Evolutionary conservation across 1,140 invertebrate genomes (phyloP).

Genomic region (Dufourea novaeangliae): DNA sequence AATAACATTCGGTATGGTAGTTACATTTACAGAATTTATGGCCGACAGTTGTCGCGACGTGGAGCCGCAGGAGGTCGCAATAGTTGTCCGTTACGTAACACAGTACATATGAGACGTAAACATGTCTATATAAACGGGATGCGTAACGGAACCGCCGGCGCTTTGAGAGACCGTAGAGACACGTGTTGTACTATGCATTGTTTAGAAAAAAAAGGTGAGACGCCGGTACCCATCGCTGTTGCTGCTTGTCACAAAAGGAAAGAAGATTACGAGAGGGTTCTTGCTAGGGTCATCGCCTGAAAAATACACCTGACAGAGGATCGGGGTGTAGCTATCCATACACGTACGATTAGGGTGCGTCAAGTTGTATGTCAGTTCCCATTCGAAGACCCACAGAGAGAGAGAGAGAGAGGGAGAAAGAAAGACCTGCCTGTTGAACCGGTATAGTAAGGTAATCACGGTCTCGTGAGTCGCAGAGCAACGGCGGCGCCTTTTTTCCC

Average conservation of each 20-base stretch:
- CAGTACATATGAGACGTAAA: background rate
- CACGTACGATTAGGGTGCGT: slow-evolving; percentile 23
- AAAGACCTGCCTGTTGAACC: slow-evolving; percentile 32
- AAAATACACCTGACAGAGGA: background rate
- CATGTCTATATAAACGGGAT: background rate
- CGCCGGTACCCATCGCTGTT: background rate
- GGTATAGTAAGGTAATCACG: slow-evolving; percentile 52
- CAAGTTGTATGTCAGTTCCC: slow-evolving; percentile 15
- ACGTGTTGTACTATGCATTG: slow-evolving; percentile 1
- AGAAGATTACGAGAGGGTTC: background rate
- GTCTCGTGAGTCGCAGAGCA: slow-evolving; percentile 4
- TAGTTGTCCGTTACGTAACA: background rate
- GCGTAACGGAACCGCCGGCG: no score
- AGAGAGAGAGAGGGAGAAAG: no score
- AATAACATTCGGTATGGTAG: no score
- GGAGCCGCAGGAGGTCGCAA: background rate
- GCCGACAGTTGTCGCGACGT: background rate
- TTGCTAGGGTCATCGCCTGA: no score
- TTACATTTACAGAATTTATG: no score
- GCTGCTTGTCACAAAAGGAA: background rate
- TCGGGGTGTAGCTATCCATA: slow-evolving; percentile 7
- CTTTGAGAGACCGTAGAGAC: background rate
- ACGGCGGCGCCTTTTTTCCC: slow-evolving; percentile 23
- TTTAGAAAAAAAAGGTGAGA: background rate
- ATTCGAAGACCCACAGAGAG: slow-evolving; percentile 23